Evolutionary conservation across 2,888 invertebrate species (phyloP), one percentile per base, ranked within the genome.

Genomic region (Ypsolopha sequella): DNA sequence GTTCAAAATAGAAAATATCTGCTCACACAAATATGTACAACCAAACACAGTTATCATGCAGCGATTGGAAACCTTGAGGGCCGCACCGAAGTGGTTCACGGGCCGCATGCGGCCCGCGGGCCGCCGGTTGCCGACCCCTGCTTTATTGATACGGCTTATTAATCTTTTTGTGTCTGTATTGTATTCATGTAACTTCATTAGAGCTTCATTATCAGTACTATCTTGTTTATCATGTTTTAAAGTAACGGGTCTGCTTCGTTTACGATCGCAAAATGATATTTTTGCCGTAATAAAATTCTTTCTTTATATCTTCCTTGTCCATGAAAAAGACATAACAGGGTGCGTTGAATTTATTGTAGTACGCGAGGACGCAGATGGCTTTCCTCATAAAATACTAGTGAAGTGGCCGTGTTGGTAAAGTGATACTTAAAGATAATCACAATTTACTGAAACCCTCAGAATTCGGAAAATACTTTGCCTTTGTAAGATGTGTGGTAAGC

Each of bases 351-450:
- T 86, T 85, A 85, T 85, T 76, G 79, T 76, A 68, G 70, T 66
- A 73, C 72, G 70, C 76, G 68, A 68, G 76, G 77, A 70, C 81
- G 80, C 85, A 85, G 84, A 84, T 85, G 85, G 80, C 82, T 80
- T 71, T 70, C 61, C 80, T 80, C 85, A 77, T 85, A 85, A 85
- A 85, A 85, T 80, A 81, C 75, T 69, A 74, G 68, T 50, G 50
- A 76, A 84, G 82, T 79, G 79, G 77, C 73, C 74, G 75, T 76
- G 75, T 72, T 75, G 71, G 73, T 76, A 76, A 69, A 70, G 73
- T 66, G 72, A 68, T 80, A 80, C 82, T 85, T 78, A 79, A 79
- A 82, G 80, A 80, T 86, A 85, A 86, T 85, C 81, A 81, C 77
- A 80, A 86, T 85, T 86, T 86, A 85, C 84, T 72, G 67, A 66